Evolutionary conservation across 2,113 vertebrate species (phyloP), one percentile per base, ranked within the genome.

Genomic region (Alligator mississippiensis): DNA sequence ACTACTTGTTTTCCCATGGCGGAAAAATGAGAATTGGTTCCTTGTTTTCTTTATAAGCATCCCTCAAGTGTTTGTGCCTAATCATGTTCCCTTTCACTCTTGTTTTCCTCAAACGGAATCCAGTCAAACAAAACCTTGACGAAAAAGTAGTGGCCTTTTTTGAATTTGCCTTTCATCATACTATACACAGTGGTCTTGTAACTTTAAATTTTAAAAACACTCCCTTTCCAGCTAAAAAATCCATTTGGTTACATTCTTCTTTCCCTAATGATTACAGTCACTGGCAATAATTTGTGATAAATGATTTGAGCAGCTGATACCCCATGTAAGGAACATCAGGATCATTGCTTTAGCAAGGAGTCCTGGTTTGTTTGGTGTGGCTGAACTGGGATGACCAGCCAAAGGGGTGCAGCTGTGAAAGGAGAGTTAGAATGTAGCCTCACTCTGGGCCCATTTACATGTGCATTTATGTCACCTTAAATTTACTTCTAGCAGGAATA

Each of bases 91-190:
- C 66, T 92, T 95, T 92, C 85, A 90, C 60, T 93, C 84, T 57
- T 77, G 91, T 25, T 92, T 91, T 87, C 66, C 59, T 87, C 77
- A 28, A 82, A 85, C 13, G 76, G 81, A 81, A 91, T 78, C 88
- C 85, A 72, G 77, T 72, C 94, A 95, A 75, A 82, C 90, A 92
- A 93, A 92, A 92, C 0, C 91, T 92, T 72, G 80, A 60, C 88
- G 72, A 68, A 89, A 93, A 66, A 80, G 21, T 1, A 12, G 30
- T 18, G 61, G 77, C 22, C 11, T 4, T 89, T 61, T 89, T 64
- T 89, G 76, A 78, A 80, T 89, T 91, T 84, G 87, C 75, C 66
- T 93, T 87, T 89, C 70, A 84, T 76, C 92, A 85, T 90, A 85
- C 83, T 61, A 14, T 54, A 17, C 27, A 8, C 15, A 85, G 78